These are phyloP conservation scores for Acanthacorydalis orientalis DNA, from an alignment of 2,888 invertebrate species.

Conservation along the genomic window DNA sequence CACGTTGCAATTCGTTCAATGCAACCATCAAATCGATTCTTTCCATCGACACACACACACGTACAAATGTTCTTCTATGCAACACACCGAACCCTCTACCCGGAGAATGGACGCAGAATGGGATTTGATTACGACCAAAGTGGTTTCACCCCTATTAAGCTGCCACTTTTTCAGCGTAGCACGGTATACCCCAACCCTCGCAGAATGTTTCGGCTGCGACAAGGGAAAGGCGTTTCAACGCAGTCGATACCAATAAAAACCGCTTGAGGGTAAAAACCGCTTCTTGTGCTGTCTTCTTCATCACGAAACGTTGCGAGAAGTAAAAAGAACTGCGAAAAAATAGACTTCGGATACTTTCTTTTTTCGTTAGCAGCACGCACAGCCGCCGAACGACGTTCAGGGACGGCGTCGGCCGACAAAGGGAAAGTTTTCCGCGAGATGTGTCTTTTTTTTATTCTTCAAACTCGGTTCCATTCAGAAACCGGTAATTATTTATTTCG, in stretches of 20 bases:
- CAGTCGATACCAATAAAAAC: slow-evolving; percentile 23
- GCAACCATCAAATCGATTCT: no score
- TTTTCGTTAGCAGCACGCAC: neutral
- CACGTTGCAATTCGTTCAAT: no score
- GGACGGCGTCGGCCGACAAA: no score
- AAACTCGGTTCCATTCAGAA: no score
- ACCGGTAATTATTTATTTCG: no score
- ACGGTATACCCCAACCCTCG: slow-evolving; percentile 9
- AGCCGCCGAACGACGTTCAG: neutral
- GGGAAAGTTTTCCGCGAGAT: no score
- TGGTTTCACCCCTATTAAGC: slow-evolving; percentile 32
- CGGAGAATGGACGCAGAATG: slow-evolving; percentile 11
- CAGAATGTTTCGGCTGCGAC: slow-evolving; percentile 22
- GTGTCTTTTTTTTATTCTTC: no score
- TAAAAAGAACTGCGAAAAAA: slow-evolving; percentile 17
- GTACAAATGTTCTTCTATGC: no score
- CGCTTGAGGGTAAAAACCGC: neutral
- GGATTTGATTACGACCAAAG: slow-evolving; percentile 31
- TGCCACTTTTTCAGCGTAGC: slow-evolving; percentile 19
- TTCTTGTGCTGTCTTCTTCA: no score
- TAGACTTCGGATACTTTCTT: slow-evolving; percentile 12
- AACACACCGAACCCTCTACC: no score
- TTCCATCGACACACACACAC: no score
- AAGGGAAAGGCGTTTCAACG: slow-evolving; percentile 36
- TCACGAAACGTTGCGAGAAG: neutral